Percentiles rank a stretch among this genome's conserved stretches.
Evolutionary conservation across 1,140 invertebrate genomes (phyloP).

Genomic region (Bombus affinis): DNA sequence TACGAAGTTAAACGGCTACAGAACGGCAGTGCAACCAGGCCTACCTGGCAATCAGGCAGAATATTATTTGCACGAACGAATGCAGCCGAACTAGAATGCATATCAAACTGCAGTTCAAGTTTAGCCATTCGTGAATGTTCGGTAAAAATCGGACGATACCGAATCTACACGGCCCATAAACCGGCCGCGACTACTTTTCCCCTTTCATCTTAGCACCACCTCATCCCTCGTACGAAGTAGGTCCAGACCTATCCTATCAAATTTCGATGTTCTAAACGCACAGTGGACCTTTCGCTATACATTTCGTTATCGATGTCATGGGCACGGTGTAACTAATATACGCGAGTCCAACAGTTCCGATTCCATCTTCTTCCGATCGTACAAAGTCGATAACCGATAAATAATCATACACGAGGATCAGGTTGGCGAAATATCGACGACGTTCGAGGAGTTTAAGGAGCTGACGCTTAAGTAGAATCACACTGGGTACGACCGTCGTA

Average conservation of each 20-base stretch:
- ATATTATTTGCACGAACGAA: conserved; percentile 39
- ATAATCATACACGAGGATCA: not conserved
- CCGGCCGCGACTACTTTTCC: conserved; percentile 29
- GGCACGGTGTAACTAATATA: not conserved
- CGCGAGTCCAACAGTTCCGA: not conserved
- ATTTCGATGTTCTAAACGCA: not conserved
- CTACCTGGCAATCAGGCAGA: conserved; percentile 16
- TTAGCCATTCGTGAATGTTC: not conserved
- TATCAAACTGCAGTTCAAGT: not conserved
- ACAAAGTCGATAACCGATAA: not conserved
- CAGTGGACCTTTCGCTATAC: not conserved
- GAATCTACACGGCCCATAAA: not conserved
- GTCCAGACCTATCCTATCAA: conserved; percentile 16
- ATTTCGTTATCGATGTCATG: not conserved
- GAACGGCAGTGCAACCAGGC: too few species aligned
- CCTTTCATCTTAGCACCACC: conserved; percentile 19
- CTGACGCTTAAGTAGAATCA: not conserved
- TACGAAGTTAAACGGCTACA: not conserved
- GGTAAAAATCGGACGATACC: conserved; percentile 35
- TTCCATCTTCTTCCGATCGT: not conserved
- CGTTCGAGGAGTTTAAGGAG: not conserved
- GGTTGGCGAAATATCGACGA: not conserved
- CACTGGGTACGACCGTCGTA: too few species aligned
- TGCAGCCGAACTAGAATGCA: not conserved
- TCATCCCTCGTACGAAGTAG: not conserved